Conservation (phyloP, 2,113 vertebrate genomes). For the Colistium nudipinnis region DNA sequence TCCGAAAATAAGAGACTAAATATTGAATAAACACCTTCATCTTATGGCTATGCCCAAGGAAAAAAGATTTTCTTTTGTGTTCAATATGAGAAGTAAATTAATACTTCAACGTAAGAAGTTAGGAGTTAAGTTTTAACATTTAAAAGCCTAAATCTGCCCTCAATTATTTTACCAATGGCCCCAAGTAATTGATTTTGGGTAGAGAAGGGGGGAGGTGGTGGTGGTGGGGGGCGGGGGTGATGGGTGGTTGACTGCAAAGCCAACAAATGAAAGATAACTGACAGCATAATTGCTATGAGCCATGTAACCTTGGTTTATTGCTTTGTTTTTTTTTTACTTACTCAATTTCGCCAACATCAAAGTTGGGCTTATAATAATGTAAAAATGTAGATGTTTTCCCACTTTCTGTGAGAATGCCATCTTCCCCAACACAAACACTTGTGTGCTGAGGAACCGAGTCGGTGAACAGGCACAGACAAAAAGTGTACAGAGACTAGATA, state of each 20-base stretch:
- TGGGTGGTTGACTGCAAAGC: constrained; percentile 34
- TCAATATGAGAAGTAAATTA: constrained; percentile 49
- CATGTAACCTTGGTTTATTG: constrained; percentile 67
- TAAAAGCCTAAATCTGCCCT: constrained; percentile 62
- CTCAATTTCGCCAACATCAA: constrained; percentile 52
- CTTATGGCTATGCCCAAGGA: constrained; percentile 20
- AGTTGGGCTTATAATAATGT: constrained; percentile 46
- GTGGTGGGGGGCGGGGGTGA: not conserved
- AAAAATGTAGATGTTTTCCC: constrained; percentile 34
- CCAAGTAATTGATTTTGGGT: constrained; percentile 69
- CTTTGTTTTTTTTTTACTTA: constrained; percentile 30
- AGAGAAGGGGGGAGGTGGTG: constrained; percentile 43
- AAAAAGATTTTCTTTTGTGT: constrained; percentile 23
- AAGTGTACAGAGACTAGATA: constrained; percentile 63
- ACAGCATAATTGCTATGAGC: constrained; percentile 58
- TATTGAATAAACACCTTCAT: constrained; percentile 43
- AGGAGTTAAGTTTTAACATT: constrained; percentile 46
- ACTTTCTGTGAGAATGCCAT: constrained; percentile 27
- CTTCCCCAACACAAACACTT: constrained; percentile 35
- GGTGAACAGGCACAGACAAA: constrained; percentile 23
- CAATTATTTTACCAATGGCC: constrained; percentile 67
- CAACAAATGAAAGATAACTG: constrained; percentile 69
- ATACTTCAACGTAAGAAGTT: constrained; percentile 43
- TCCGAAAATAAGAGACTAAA: not conserved
- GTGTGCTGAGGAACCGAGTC: constrained; percentile 14